These are phyloP conservation scores for Nephila pilipes DNA, from an alignment of 1,140 invertebrate genomes.

Conservation along the genomic window DNA sequence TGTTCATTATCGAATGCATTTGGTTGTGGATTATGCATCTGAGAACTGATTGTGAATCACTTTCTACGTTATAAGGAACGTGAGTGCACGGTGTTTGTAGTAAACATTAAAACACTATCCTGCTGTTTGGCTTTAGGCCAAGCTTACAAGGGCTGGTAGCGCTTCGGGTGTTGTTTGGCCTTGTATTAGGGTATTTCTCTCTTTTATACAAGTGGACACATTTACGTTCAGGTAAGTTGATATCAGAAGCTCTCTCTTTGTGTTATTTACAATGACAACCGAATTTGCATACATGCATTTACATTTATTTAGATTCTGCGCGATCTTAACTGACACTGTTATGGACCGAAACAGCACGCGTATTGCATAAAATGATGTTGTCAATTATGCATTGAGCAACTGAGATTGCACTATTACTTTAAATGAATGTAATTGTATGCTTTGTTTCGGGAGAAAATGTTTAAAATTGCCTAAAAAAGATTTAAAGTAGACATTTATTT, in stretches of 20 bases:
- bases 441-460: no score
- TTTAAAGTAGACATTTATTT: no score
- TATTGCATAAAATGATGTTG: background rate
- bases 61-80: background rate
- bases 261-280: background rate
- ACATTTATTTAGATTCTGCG: background rate
- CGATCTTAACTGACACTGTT: background rate
- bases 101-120: conserved; percentile 17
- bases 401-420: background rate
- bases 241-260: background rate
- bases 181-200: conserved; percentile 2
- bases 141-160: conserved; percentile 5
- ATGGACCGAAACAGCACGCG: background rate
- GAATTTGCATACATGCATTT: background rate
- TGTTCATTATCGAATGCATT: background rate
- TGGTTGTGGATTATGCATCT: background rate
- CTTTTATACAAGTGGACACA: conserved; percentile 14
- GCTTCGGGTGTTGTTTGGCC: conserved; percentile 39
- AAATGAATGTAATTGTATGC: no score
- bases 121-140: conserved; percentile 33
- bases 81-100: background rate
- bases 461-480: no score
- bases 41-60: background rate
- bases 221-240: background rate
- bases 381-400: background rate